Conservation (phyloP, 1,140 invertebrate species). For the Platyura marginata region DNA sequence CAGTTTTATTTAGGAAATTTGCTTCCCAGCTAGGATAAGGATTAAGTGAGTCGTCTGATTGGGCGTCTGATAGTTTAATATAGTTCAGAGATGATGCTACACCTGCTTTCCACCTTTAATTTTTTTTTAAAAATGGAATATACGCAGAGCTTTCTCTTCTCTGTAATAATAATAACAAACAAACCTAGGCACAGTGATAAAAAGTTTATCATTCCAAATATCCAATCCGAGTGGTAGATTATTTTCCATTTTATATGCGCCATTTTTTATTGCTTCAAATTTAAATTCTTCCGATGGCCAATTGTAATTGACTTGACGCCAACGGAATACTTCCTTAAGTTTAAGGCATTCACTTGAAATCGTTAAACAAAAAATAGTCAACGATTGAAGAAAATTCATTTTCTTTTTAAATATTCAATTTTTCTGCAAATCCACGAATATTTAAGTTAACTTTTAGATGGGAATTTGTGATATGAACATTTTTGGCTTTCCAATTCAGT, state of each 20-base stretch:
- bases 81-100: slow-evolving; percentile 53
- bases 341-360: slow-evolving; percentile 8
- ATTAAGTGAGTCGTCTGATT: slow-evolving; percentile 38
- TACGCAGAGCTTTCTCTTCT: no score
- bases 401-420: no score
- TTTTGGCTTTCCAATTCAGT: no score
- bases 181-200: slow-evolving; percentile 50
- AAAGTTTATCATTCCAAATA: slow-evolving; percentile 54
- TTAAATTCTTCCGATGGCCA: slow-evolving; percentile 41
- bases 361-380: no score
- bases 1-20: slow-evolving; percentile 34
- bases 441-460: no score
- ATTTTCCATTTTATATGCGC: slow-evolving; percentile 42
- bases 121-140: no score
- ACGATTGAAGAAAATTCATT: no score
- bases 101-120: slow-evolving; percentile 48
- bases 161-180: slow-evolving; percentile 2
- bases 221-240: slow-evolving; percentile 55
- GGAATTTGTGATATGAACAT: no score
- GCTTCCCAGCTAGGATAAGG: slow-evolving; percentile 49
- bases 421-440: no score
- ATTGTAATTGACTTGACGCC: slow-evolving; percentile 46
- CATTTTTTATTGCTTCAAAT: slow-evolving; percentile 35
- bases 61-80: slow-evolving; percentile 33
- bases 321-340: slow-evolving; percentile 38